Percentiles rank a stretch among this genome's conserved stretches.
phyloP scores from a whole-genome alignment of 2,113 vertebrate genomes.

The Mugil cephalus region DNA sequence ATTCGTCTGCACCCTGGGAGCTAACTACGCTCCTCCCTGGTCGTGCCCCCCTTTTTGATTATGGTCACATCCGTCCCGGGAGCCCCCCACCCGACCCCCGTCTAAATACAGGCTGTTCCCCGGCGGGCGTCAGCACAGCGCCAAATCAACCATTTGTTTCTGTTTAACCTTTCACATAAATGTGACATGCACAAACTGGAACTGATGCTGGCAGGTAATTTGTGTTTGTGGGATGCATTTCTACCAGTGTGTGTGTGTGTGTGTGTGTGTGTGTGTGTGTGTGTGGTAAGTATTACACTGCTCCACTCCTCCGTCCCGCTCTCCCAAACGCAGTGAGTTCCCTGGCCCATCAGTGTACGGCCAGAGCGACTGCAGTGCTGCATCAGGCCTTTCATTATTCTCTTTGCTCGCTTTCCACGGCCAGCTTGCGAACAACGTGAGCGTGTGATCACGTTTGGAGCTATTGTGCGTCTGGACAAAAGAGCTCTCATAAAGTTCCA shows the following conservation, averaged over 20 bases:
- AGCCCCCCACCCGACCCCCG: neutral
- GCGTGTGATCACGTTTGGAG: slow-evolving; percentile 39
- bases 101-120: slow-evolving; percentile 19
- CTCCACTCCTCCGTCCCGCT: slow-evolving; percentile 35
- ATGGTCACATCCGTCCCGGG: slow-evolving; percentile 36
- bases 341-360: slow-evolving; percentile 47
- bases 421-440: slow-evolving; percentile 26
- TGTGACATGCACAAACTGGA: slow-evolving; percentile 46
- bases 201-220: slow-evolving; percentile 62
- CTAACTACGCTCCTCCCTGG: neutral
- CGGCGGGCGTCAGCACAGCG: slow-evolving; percentile 16
- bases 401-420: slow-evolving; percentile 34
- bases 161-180: slow-evolving; percentile 71
- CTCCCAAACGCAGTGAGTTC: slow-evolving; percentile 61
- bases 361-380: slow-evolving; percentile 54
- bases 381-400: slow-evolving; percentile 55
- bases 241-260: slow-evolving; percentile 30
- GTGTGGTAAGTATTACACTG: slow-evolving; percentile 21
- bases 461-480: slow-evolving; percentile 33
- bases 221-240: slow-evolving; percentile 56
- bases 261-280: slow-evolving; percentile 37
- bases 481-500: slow-evolving; percentile 35
- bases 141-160: slow-evolving; percentile 64
- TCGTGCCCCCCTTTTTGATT: neutral
- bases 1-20: slow-evolving; percentile 9